These are phyloP conservation scores for Calliphora vomitoria DNA, from an alignment of 2,888 invertebrate genomes.

Conservation along the genomic window DNA sequence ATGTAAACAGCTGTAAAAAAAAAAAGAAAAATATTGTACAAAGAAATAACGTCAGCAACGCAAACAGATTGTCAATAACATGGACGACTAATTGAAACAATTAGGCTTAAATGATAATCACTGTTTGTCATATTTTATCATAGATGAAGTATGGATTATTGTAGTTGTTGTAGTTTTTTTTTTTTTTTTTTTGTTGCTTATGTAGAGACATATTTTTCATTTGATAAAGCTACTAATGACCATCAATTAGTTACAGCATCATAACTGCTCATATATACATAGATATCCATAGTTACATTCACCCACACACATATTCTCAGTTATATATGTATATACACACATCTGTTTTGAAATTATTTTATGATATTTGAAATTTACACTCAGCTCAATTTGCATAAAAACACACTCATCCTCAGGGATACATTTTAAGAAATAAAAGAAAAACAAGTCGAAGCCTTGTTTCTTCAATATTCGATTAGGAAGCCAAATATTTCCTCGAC, in stretches of 20 bases:
- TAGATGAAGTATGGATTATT: conserved; percentile 28
- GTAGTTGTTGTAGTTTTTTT: conserved; percentile 9
- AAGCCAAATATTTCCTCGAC: too few relatives aligned
- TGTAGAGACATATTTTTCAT: conserved; percentile 45
- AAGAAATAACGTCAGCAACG: conserved; percentile 1
- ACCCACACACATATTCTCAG: neutral
- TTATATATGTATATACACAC: neutral
- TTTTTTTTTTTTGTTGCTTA: conserved; percentile 2
- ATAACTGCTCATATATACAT: conserved; percentile 14
- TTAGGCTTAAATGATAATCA: conserved; percentile 79
- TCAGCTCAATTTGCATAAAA: conserved; percentile 4
- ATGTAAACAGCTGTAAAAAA: neutral
- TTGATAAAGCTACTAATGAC: conserved; percentile 70
- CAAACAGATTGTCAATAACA: conserved; percentile 60
- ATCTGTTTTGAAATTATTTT: neutral
- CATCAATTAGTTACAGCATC: conserved; percentile 69
- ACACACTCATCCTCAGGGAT: too few relatives aligned
- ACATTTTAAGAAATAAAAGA: too few relatives aligned
- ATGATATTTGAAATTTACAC: neutral
- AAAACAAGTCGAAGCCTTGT: too few relatives aligned
- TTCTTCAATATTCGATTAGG: too few relatives aligned
- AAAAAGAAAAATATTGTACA: neutral
- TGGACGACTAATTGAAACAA: conserved; percentile 74
- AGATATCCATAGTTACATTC: neutral
- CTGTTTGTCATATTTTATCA: conserved; percentile 70